phyloP scores from a whole-genome alignment of 2,797 vertebrate genomes.

The Lates japonicus region DNA sequence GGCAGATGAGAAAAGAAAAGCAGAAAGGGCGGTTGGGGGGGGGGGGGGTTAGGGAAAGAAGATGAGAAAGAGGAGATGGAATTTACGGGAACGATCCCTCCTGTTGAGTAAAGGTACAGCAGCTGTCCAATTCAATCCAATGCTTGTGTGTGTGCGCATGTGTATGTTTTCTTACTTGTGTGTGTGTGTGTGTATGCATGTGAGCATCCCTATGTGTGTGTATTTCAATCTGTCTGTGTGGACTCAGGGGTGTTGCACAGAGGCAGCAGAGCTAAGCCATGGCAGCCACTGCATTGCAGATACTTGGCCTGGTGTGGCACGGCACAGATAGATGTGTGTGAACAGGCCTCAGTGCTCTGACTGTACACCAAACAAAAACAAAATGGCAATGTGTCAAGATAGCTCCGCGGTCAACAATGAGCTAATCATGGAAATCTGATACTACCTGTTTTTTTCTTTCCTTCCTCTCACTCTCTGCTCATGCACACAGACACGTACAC shows the following conservation, averaged over 20 bases:
- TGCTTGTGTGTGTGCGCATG: neutral
- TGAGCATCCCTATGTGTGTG: constrained; percentile 1
- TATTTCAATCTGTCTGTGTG: constrained; percentile 20
- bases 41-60: constrained; percentile 17
- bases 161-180: neutral
- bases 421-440: constrained; percentile 56
- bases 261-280: constrained; percentile 53
- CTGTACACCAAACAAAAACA: constrained; percentile 47
- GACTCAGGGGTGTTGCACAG: constrained; percentile 49
- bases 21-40: neutral
- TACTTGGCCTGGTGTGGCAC: constrained; percentile 59
- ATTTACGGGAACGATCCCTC: constrained; percentile 39
- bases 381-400: constrained; percentile 63
- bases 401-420: constrained; percentile 40
- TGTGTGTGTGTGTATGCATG: neutral
- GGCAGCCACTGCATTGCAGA: constrained; percentile 83
- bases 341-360: constrained; percentile 35
- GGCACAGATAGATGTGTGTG: constrained; percentile 58
- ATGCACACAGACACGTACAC: neutral
- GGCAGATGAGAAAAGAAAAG: constrained; percentile 27
- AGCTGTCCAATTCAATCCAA: constrained; percentile 20
- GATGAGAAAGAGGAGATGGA: constrained; percentile 40
- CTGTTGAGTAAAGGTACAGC: constrained; percentile 33
- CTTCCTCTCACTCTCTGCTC: neutral
- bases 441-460: neutral